Percentiles rank a stretch among this genome's conserved stretches.
Conservation (phyloP, 1,140 invertebrate species). For the Bombus pascuorum region DNA sequence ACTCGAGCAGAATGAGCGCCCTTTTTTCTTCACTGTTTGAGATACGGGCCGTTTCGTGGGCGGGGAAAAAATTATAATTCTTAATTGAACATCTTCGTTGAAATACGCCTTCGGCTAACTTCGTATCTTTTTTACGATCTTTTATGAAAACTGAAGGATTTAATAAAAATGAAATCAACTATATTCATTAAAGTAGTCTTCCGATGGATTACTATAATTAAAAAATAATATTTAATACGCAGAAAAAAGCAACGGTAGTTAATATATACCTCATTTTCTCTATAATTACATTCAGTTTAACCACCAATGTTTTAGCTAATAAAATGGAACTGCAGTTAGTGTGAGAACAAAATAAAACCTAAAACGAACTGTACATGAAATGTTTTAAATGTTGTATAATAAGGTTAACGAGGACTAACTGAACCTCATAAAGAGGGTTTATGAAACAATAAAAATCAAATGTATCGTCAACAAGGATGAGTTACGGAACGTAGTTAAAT, state of each 20-base stretch:
- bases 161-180: no score
- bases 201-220: neutral
- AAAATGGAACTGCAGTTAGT: neutral
- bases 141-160: neutral
- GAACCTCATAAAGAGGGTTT: neutral
- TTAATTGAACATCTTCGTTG: conserved; percentile 12
- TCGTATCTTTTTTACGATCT: neutral
- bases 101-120: neutral
- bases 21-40: neutral
- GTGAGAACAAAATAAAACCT: no score
- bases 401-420: neutral
- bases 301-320: neutral
- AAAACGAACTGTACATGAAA: neutral
- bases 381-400: neutral
- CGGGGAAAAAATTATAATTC: neutral
- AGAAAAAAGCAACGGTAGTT: no score
- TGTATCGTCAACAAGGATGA: neutral
- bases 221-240: neutral
- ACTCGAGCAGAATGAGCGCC: conserved; percentile 60
- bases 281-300: neutral
- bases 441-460: neutral
- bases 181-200: no score
- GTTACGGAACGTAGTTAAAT: neutral
- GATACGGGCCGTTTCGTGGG: neutral
- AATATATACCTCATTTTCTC: neutral